Conservation (phyloP, 2,113 vertebrate genomes). For the Embiotoca jacksoni region DNA sequence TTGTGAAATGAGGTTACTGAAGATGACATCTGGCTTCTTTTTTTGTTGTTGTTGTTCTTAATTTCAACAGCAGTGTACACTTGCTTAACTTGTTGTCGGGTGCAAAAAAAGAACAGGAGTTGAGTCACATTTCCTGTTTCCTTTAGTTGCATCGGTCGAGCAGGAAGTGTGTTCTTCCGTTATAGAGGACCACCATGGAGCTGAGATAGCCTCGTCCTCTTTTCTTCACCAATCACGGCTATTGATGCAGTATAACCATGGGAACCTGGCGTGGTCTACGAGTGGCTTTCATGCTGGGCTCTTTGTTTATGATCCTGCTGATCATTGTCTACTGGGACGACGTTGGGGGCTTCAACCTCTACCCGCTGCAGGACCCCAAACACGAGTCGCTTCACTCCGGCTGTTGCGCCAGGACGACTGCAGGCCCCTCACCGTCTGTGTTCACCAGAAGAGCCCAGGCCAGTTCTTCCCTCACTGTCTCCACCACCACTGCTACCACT, state of each 20-base stretch:
- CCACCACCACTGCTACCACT: not conserved
- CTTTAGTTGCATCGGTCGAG: slow-evolving; percentile 26
- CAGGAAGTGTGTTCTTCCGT: slow-evolving; percentile 64
- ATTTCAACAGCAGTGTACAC: not conserved
- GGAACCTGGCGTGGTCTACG: slow-evolving; percentile 64
- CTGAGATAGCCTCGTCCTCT: slow-evolving; percentile 56
- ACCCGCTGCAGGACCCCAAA: slow-evolving; percentile 61
- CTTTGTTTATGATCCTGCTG: slow-evolving; percentile 75
- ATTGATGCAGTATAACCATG: slow-evolving; percentile 50
- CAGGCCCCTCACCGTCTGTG: fast-evolving
- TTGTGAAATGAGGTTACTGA: too few species aligned
- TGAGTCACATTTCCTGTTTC: slow-evolving; percentile 57
- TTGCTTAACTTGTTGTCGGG: not conserved
- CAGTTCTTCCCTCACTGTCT: not conserved
- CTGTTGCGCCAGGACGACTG: not conserved
- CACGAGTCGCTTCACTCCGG: slow-evolving; percentile 6
- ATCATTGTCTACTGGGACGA: slow-evolving; percentile 81
- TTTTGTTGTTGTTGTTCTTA: too few species aligned
- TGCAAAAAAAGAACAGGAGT: not conserved
- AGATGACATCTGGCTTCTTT: not conserved
- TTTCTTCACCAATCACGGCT: slow-evolving; percentile 28
- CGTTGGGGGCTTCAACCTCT: slow-evolving; percentile 65
- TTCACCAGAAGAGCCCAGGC: not conserved
- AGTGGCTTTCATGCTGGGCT: slow-evolving; percentile 72
- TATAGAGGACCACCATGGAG: slow-evolving; percentile 49